Conservation (phyloP, 2,888 invertebrate genomes). For the Epicampocera succincta region DNA sequence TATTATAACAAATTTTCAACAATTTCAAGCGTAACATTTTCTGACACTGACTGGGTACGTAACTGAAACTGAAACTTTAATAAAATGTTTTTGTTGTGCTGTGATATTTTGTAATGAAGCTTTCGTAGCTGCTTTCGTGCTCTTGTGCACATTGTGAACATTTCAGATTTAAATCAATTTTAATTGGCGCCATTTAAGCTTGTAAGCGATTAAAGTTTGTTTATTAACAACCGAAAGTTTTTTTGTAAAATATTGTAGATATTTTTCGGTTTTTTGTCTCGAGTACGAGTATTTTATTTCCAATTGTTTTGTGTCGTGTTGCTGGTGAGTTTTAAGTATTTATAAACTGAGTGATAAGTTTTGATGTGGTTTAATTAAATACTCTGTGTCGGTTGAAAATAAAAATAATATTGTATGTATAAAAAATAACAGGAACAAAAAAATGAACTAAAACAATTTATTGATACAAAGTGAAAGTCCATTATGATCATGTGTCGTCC, state of each 20-base stretch:
- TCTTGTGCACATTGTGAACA: conserved; percentile 50
- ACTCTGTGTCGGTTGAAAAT: conserved; percentile 11
- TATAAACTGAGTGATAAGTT: conserved; percentile 61
- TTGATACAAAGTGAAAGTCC: conserved; percentile 63
- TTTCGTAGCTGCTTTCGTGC: conserved; percentile 29
- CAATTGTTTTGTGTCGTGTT: conserved; percentile 1
- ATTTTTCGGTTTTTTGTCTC: neutral
- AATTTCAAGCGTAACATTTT: conserved; percentile 53
- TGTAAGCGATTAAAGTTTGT: conserved; percentile 67
- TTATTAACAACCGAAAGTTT: conserved; percentile 60
- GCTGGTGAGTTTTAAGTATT: conserved; percentile 27
- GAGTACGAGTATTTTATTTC: too few relatives aligned
- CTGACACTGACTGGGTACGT: conserved; percentile 3
- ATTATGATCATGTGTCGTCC: conserved; percentile 57
- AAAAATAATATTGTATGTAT: too few relatives aligned
- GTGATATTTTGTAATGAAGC: conserved; percentile 34
- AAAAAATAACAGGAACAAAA: too few relatives aligned
- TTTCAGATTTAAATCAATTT: conserved; percentile 70
- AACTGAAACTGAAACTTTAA: conserved; percentile 35
- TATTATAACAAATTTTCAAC: conserved; percentile 57
- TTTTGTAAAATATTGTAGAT: conserved; percentile 39
- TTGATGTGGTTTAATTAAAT: conserved; percentile 51
- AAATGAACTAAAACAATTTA: conserved; percentile 7
- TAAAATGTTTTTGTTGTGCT: conserved; percentile 9
- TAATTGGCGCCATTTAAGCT: conserved; percentile 72